A percentile compares a stretch with the other conserved stretches of the same genome.
Conservation (phyloP, 1,140 invertebrate genomes). For the Epicauta chinensis region DNA sequence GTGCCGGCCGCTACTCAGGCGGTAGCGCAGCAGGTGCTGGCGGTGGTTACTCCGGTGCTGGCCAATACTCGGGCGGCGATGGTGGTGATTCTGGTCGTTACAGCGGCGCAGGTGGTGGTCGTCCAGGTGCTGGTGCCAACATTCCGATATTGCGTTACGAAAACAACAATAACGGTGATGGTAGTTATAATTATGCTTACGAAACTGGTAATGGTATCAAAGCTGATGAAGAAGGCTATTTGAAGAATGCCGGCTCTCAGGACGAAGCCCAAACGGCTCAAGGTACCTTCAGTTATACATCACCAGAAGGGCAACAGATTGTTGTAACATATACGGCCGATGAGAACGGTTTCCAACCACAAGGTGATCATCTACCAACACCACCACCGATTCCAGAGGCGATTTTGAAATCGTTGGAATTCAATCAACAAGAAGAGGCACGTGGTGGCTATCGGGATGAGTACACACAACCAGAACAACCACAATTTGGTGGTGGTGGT, state of each 20-base stretch:
- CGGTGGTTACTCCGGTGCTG: not conserved
- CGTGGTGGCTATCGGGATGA: constrained; percentile 21
- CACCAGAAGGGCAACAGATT: constrained; percentile 35
- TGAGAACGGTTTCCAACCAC: constrained; percentile 59
- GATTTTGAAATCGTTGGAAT: constrained; percentile 48
- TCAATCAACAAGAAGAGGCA: constrained; percentile 36
- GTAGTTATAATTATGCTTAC: constrained; percentile 49
- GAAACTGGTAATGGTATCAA: constrained; percentile 49
- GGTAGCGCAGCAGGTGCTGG: not conserved
- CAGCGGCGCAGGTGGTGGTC: not conserved
- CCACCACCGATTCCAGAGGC: constrained; percentile 51
- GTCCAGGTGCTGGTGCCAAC: constrained; percentile 28
- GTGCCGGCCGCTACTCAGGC: not conserved
- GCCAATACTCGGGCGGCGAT: not conserved
- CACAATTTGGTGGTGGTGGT: not conserved
- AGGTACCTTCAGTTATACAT: constrained; percentile 37
- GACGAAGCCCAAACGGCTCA: constrained; percentile 31
- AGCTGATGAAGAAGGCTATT: constrained; percentile 37
- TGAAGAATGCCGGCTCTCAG: constrained; percentile 41
- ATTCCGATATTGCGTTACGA: constrained; percentile 41
- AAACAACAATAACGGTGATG: constrained; percentile 17
- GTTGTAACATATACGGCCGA: constrained; percentile 50
- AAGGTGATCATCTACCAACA: constrained; percentile 50
- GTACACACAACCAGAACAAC: constrained; percentile 14
- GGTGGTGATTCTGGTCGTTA: not conserved